Evolutionary conservation across 2,797 vertebrate genomes (phyloP), one percentile per base, ranked within the genome.

Genomic region (Tokudaia muenninki): DNA sequence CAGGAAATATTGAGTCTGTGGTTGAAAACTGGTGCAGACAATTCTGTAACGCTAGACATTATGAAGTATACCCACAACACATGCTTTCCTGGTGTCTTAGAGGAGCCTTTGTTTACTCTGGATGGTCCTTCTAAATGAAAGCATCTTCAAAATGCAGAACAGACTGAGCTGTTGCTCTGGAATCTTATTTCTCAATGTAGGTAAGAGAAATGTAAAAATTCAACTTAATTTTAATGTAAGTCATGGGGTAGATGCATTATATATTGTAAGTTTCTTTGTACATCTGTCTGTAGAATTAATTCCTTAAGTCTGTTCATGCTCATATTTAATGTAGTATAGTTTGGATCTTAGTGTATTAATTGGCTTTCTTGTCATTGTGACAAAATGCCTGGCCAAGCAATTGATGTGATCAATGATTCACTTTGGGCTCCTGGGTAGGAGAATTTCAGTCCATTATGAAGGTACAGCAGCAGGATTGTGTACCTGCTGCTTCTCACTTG

Each of bases 161-260:
- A 90, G 70, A 80, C 31, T 82, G 29, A 91, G 8, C 44, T 77
- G 14, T 65, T 88, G 14, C 19, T 59, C 65, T 93, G 47, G 13
- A 9, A 83, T 61, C 47, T 87, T 26, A 92, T 63, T 90, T 83
- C 34, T 83, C 61, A 55, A 24, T 90, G 24, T 92, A 63, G 34
- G 12, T 34, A 92, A 79, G 61, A 95, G 47, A 97, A 92, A 67
- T 70, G 1, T 41, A 94, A 78, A 57, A 77, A 19, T 37, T 70
- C 63, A 72, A 0, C 72, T 55, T 50, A 92, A 55, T 5, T 16
- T 6, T 93, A 77, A 72, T 24, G 1, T 77, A 87, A 80, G 16
- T 90, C 61, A 83, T 75, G 47, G 55, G 55, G 70, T 24, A 34
- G 12, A 70, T 67, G 61, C 1, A 2, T 67, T 94, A 75, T 37